These are phyloP conservation scores for Dipodomys spectabilis DNA, from an alignment of 2,113 vertebrate species.

Conservation along the genomic window DNA sequence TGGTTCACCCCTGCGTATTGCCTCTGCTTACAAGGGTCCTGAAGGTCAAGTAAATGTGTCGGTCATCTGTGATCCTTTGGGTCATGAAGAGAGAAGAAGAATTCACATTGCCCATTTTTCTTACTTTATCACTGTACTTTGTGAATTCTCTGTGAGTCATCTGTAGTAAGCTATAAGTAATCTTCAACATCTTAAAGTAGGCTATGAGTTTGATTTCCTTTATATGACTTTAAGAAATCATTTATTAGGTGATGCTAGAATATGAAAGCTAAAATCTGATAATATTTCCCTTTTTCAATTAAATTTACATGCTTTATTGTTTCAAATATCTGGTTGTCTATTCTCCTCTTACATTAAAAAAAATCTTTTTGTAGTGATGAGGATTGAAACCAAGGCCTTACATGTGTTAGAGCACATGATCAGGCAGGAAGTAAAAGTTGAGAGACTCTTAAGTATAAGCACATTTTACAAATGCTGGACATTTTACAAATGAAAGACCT, in stretches of 20 bases:
- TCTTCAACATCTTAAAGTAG: neutral
- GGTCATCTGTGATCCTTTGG: neutral
- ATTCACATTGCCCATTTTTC: neutral
- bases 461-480: neutral
- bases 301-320: neutral
- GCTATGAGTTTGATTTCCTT: neutral
- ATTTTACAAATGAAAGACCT: conserved; percentile 44
- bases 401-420: neutral
- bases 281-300: conserved; percentile 28
- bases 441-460: neutral
- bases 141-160: conserved; percentile 41
- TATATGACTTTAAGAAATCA: conserved; percentile 21
- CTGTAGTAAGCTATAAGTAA: neutral
- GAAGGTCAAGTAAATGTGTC: neutral
- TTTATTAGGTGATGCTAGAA: conserved; percentile 21
- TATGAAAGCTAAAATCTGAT: conserved; percentile 7
- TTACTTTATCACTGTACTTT: neutral
- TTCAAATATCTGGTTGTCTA: neutral
- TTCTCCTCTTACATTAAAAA: neutral
- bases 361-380: neutral
- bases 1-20: neutral
- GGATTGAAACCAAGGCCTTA: no score
- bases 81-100: neutral
- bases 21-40: neutral
- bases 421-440: neutral